A percentile compares a stretch with the other conserved stretches of the same genome.
These are phyloP conservation scores for Onychorhynchus coronatus DNA, from an alignment of 2,113 vertebrate species.

Conservation along the genomic window DNA sequence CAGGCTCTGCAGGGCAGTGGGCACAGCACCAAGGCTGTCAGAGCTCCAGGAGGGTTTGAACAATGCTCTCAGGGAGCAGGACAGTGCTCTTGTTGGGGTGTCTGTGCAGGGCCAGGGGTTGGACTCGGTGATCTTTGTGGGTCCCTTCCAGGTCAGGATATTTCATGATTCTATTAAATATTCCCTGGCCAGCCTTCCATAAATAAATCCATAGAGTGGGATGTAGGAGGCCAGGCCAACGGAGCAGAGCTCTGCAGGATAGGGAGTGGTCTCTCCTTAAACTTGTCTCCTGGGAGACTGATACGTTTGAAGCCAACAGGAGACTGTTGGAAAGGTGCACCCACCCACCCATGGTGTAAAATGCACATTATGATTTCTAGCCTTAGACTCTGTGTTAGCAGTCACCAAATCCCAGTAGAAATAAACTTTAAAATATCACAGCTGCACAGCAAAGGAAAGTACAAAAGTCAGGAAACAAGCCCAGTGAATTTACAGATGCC, in stretches of 20 bases:
- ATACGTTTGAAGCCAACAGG: rapidly evolving
- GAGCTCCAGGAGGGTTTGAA: background rate
- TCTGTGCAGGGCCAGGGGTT: background rate
- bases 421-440: background rate
- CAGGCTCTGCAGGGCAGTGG: background rate
- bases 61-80: background rate
- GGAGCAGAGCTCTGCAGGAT: background rate
- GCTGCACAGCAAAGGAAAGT: background rate
- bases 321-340: background rate
- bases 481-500: background rate
- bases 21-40: background rate
- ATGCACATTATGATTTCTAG: background rate
- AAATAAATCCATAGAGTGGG: background rate
- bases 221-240: background rate
- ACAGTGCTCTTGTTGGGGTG: background rate
- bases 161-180: background rate
- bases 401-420: background rate
- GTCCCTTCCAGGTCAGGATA: background rate
- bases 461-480: background rate
- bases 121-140: background rate
- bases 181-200: background rate
- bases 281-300: background rate
- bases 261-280: background rate
- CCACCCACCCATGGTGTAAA: background rate
- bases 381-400: background rate